These are phyloP conservation scores for Sphaerophoria rueppellii DNA, from an alignment of 2,888 invertebrate genomes.

Conservation along the genomic window DNA sequence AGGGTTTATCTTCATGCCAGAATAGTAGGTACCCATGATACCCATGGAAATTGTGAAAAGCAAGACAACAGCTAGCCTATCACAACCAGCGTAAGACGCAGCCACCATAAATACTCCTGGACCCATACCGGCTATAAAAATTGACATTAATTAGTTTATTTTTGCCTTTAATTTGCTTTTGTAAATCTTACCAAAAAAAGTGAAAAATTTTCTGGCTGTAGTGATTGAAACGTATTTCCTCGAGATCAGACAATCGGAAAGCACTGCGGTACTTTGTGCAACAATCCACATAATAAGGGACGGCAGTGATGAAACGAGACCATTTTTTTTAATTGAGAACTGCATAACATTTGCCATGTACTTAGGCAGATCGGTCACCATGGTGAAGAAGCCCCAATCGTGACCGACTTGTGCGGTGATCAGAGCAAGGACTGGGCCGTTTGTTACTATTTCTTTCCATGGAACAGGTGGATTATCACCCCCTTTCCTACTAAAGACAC, in stretches of 20 bases:
- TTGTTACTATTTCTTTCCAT: conserved; percentile 88
- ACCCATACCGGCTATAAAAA: conserved; percentile 85
- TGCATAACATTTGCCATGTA: conserved; percentile 93
- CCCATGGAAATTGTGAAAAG: conserved; percentile 88
- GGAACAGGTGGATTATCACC: conserved; percentile 83
- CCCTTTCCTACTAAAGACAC: conserved; percentile 81
- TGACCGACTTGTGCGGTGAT: conserved; percentile 91
- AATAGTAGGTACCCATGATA: conserved; percentile 90
- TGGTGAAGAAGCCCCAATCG: conserved; percentile 93
- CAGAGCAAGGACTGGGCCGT: conserved; percentile 92
- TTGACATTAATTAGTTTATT: not conserved
- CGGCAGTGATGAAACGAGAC: conserved; percentile 90
- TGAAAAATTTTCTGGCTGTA: conserved; percentile 86
- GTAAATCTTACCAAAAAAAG: conserved; percentile 85
- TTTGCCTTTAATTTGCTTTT: not conserved
- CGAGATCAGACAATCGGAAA: conserved; percentile 88
- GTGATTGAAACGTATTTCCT: conserved; percentile 84
- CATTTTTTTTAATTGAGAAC: conserved; percentile 89
- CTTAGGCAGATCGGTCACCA: conserved; percentile 90
- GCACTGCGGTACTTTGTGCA: conserved; percentile 85
- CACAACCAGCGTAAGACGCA: conserved; percentile 91
- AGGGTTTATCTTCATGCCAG: conserved; percentile 93
- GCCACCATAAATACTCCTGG: conserved; percentile 90
- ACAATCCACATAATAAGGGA: conserved; percentile 86
- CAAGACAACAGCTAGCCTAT: conserved; percentile 87